Evolutionary conservation across 2,113 vertebrate species (phyloP).

Genomic region (Sinocyclocheilus maitianheensis): DNA sequence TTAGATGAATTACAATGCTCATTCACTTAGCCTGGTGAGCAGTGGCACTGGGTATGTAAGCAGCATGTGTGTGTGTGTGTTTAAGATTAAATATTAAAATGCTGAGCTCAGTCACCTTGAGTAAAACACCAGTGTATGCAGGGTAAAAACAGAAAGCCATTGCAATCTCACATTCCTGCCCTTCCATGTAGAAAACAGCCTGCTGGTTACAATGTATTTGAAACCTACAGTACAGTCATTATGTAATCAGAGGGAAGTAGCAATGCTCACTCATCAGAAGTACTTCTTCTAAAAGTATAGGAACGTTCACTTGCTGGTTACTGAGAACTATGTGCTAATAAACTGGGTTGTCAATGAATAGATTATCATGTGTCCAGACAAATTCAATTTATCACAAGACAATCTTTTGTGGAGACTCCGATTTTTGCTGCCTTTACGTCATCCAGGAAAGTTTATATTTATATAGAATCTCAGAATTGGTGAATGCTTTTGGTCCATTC

Average conservation of each 20-base stretch:
- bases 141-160: constrained; percentile 19
- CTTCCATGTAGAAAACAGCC: constrained; percentile 10
- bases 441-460: not conserved
- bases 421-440: not conserved
- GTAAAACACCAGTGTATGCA: constrained; percentile 11
- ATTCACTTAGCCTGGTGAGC: constrained; percentile 41
- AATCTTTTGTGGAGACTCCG: not conserved
- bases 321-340: not conserved
- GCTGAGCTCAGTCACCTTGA: constrained; percentile 67
- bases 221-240: constrained; percentile 12
- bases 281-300: constrained; percentile 13
- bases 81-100: constrained; percentile 68
- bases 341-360: not conserved
- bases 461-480: too few relatives aligned
- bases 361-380: not conserved
- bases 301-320: not conserved
- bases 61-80: constrained; percentile 59
- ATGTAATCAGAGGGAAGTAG: constrained; percentile 38
- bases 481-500: not conserved
- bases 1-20: not conserved
- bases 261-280: constrained; percentile 35
- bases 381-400: not conserved
- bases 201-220: constrained; percentile 11
- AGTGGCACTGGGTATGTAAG: constrained; percentile 16
- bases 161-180: constrained; percentile 22